Percentiles rank a stretch among this genome's conserved stretches.
These are phyloP conservation scores for Percopsis transmontana DNA, from an alignment of 2,113 vertebrate genomes.

Conservation along the genomic window DNA sequence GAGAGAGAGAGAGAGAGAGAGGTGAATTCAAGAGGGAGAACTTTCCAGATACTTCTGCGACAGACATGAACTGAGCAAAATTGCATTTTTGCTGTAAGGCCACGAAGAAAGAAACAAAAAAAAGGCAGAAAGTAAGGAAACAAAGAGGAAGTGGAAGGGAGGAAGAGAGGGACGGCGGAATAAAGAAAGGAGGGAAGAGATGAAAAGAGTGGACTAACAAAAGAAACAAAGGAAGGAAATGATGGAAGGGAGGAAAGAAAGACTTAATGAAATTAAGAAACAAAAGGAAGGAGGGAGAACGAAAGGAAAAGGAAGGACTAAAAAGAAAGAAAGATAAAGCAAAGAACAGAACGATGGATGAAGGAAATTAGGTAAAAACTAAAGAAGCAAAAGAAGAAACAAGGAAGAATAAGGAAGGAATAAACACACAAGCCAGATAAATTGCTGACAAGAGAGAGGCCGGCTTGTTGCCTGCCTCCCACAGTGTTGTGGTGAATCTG, in stretches of 20 bases:
- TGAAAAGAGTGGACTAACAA: not conserved
- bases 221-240: not conserved
- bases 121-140: not conserved
- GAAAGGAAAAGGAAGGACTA: not conserved
- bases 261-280: too few species aligned
- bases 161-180: not conserved
- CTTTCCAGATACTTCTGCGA: too few species aligned
- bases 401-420: not conserved
- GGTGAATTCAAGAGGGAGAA: too few species aligned
- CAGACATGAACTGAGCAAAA: too few species aligned
- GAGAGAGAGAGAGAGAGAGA: constrained; percentile 26
- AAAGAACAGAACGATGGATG: not conserved
- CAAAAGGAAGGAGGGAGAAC: not conserved
- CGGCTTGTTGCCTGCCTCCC: not conserved
- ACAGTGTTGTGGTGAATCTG: not conserved
- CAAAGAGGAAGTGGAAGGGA: not conserved
- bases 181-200: not conserved
- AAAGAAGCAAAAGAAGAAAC: not conserved
- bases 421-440: not conserved
- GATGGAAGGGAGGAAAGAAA: too few species aligned
- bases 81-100: too few species aligned
- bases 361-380: not conserved
- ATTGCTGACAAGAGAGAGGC: not conserved
- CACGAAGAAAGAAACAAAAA: not conserved
- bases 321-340: not conserved